phyloP scores from a whole-genome alignment of 2,888 invertebrate species.

The Microdon myrmicae region DNA sequence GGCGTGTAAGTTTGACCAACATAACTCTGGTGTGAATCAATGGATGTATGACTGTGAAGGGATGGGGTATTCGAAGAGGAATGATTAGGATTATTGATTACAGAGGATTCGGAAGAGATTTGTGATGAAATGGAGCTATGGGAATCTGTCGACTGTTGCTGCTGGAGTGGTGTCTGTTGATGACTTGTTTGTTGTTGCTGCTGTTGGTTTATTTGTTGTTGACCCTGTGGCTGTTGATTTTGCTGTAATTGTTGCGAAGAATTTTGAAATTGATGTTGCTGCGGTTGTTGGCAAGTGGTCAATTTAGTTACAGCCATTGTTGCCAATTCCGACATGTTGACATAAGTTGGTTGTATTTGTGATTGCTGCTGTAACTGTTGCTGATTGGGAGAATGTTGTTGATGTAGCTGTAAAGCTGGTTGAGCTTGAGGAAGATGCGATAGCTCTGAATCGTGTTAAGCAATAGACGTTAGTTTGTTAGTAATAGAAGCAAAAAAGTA shows the following conservation, averaged over 20 bases:
- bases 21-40: slow-evolving; percentile 59
- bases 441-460: too few relatives aligned
- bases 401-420: slow-evolving; percentile 56
- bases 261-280: slow-evolving; percentile 46
- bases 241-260: slow-evolving; percentile 47
- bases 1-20: slow-evolving; percentile 60
- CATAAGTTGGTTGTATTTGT: slow-evolving; percentile 80
- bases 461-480: slow-evolving; percentile 41
- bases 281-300: slow-evolving; percentile 68
- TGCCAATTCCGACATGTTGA: slow-evolving; percentile 91
- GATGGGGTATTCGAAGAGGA: slow-evolving; percentile 61
- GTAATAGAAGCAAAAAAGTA: slow-evolving; percentile 22
- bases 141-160: slow-evolving; percentile 69
- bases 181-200: slow-evolving; percentile 57
- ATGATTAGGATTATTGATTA: slow-evolving; percentile 44
- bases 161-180: slow-evolving; percentile 64
- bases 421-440: slow-evolving; percentile 56
- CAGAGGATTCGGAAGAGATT: slow-evolving; percentile 62
- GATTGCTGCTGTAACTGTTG: slow-evolving; percentile 52
- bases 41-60: slow-evolving; percentile 64
- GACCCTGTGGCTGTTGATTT: slow-evolving; percentile 50
- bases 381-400: slow-evolving; percentile 47
- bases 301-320: slow-evolving; percentile 81
- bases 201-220: slow-evolving; percentile 41
- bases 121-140: slow-evolving; percentile 59